Percentiles rank a stretch among this genome's conserved stretches.
phyloP scores from a whole-genome alignment of 2,797 vertebrate genomes.

The Meriones psammophilus region DNA sequence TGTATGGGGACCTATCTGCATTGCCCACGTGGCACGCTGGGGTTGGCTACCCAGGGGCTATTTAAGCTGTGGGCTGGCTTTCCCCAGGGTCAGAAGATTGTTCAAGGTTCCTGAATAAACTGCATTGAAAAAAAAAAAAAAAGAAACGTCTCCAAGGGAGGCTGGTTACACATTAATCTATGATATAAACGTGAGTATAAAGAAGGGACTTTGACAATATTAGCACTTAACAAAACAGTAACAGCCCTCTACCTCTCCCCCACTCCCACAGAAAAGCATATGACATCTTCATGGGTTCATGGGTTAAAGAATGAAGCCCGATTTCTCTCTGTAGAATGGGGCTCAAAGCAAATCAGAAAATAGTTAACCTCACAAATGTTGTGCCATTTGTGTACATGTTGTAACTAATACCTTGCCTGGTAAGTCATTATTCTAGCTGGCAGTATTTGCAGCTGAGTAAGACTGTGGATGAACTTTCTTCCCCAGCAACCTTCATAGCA shows the following conservation, averaged over 20 bases:
- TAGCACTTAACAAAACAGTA: background rate
- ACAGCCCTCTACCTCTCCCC: too few species aligned
- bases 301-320: background rate
- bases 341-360: background rate
- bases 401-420: background rate
- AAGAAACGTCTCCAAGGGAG: background rate
- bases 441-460: background rate
- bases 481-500: background rate
- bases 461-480: background rate
- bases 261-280: background rate
- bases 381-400: too few species aligned
- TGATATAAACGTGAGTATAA: background rate
- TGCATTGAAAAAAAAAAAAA: too few species aligned
- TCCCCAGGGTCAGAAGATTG: too few species aligned
- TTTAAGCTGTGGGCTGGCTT: too few species aligned
- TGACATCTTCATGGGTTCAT: too few species aligned
- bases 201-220: background rate
- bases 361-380: background rate
- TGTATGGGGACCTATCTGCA: too few species aligned
- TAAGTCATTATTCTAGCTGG: background rate
- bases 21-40: too few species aligned
- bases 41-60: too few species aligned
- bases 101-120: too few species aligned
- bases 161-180: background rate
- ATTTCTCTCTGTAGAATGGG: background rate